A percentile compares a stretch with the other conserved stretches of the same genome.
Conservation (phyloP, 2,113 vertebrate genomes). For the Cairina moschata region DNA sequence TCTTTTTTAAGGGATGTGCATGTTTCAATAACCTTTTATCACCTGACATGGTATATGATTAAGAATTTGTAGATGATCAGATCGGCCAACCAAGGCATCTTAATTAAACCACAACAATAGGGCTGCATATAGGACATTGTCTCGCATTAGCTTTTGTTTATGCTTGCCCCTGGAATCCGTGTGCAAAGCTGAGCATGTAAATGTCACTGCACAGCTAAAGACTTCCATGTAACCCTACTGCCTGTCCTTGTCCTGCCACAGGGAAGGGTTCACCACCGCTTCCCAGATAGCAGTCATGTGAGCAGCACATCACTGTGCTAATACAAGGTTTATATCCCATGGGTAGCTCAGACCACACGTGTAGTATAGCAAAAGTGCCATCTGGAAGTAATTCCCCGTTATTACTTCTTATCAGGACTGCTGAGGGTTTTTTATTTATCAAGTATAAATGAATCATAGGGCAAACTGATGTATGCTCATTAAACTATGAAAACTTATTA, state of each 20-base stretch:
- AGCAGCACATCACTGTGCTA: neutral
- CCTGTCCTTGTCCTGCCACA: neutral
- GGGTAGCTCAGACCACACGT: slow-evolving; percentile 64
- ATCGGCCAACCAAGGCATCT: neutral
- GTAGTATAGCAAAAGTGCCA: slow-evolving; percentile 68
- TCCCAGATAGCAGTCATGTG: neutral
- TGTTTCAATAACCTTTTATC: neutral
- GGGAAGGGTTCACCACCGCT: neutral
- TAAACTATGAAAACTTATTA: slow-evolving; percentile 75
- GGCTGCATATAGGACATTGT: fast-evolving
- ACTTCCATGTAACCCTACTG: neutral
- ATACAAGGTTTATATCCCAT: neutral
- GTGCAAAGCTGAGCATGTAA: neutral
- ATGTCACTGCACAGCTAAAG: neutral
- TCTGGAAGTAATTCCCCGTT: slow-evolving; percentile 78
- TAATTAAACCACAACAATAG: neutral
- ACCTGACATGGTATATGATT: neutral
- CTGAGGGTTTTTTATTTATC: slow-evolving; percentile 71
- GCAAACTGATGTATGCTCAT: slow-evolving; percentile 74
- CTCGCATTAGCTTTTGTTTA: neutral
- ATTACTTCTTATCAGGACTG: slow-evolving; percentile 75
- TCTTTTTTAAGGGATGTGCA: neutral
- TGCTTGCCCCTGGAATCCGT: neutral
- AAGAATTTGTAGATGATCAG: neutral
- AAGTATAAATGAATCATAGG: slow-evolving; percentile 75